These are phyloP conservation scores for Brachyhypopomus occidentalis DNA, from an alignment of 2,113 vertebrate genomes.

Conservation along the genomic window DNA sequence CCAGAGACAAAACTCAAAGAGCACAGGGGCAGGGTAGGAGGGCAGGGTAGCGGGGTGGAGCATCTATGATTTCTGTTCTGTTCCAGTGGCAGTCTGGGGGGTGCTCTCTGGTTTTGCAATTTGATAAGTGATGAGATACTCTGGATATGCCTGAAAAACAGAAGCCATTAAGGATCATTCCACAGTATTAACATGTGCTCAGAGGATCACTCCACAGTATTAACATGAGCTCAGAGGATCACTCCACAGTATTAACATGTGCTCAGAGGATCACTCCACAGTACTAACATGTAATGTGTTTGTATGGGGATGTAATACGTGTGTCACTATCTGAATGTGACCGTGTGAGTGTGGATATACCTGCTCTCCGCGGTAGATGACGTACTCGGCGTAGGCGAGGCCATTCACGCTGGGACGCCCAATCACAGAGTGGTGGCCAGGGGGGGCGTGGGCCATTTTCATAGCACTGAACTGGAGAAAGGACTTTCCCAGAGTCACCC, in stretches of 20 bases:
- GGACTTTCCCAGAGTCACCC: conserved; percentile 97
- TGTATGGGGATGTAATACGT: neutral
- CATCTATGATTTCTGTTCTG: conserved; percentile 97
- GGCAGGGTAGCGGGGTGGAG: neutral
- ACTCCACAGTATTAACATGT: neutral
- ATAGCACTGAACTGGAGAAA: conserved; percentile 99
- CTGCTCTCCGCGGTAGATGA: conserved; percentile 99
- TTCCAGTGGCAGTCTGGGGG: conserved; percentile 83
- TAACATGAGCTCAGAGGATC: neutral
- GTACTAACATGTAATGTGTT: neutral
- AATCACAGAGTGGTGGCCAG: conserved; percentile 97
- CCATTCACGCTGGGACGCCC: conserved; percentile 96
- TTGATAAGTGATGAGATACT: conserved; percentile 99
- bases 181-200: neutral
- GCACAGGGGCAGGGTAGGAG: neutral
- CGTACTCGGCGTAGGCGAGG: conserved; percentile 95
- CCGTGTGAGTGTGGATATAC: conserved; percentile 65
- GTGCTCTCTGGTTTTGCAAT: conserved; percentile 95
- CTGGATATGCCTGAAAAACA: conserved; percentile 87
- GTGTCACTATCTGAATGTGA: neutral
- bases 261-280: neutral
- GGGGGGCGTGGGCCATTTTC: conserved; percentile 99
- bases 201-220: neutral
- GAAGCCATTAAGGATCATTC: conserved; percentile 4
- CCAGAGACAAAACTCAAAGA: conserved; percentile 17